These are phyloP conservation scores for Dysidea cf. avara DNA, from an alignment of 37 sponge, comb jelly and placozoan genomes.

Conservation along the genomic window DNA sequence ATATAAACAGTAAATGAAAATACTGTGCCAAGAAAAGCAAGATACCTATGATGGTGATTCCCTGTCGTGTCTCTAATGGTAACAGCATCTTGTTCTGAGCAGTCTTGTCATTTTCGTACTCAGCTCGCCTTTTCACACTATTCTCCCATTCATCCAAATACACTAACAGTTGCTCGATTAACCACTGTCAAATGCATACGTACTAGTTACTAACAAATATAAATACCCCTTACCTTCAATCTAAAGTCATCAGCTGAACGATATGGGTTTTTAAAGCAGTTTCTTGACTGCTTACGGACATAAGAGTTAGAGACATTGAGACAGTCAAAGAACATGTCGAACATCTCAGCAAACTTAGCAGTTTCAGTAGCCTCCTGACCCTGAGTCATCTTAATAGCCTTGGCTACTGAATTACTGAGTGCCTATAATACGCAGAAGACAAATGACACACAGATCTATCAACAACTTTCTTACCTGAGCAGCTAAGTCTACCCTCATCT, in stretches of 20 bases:
- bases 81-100: no score
- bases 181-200: no score
- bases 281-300: slow-evolving; percentile 9
- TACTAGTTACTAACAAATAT: not conserved
- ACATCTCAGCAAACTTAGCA: slow-evolving; percentile 4
- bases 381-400: not conserved
- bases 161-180: no score
- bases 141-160: no score
- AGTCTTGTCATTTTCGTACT: no score
- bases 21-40: no score
- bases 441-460: no score
- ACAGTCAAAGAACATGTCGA: slow-evolving; percentile 44
- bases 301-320: slow-evolving; percentile 19
- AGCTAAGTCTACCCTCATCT: slow-evolving; percentile 4
- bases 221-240: slow-evolving; percentile 13
- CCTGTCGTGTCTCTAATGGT: no score
- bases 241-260: slow-evolving; percentile 15
- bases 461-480: no score
- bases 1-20: no score
- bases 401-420: slow-evolving; percentile 19
- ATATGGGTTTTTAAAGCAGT: slow-evolving; percentile 26
- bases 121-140: no score
- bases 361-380: slow-evolving; percentile 28
- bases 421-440: slow-evolving; percentile 1
- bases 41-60: no score